Conservation (phyloP, 2,113 vertebrate genomes). For the Regulus satrapa region DNA sequence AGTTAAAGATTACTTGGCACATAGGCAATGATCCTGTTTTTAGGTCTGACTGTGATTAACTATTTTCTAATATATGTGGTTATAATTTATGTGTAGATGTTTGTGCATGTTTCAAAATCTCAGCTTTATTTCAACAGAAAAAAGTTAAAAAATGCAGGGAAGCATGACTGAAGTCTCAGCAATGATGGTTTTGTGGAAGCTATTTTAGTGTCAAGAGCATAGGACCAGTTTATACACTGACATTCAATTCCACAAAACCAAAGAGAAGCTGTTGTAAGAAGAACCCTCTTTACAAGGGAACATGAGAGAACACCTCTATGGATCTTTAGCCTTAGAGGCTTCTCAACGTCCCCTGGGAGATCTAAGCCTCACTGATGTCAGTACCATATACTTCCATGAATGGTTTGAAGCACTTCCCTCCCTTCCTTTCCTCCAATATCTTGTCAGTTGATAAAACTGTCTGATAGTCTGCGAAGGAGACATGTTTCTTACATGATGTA, state of each 20-base stretch:
- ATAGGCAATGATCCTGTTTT: not conserved
- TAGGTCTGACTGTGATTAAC: not conserved
- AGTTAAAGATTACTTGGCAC: not conserved
- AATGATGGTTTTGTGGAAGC: not conserved
- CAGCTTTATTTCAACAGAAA: not conserved
- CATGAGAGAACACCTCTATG: not conserved
- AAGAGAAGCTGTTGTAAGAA: not conserved
- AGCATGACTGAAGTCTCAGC: not conserved
- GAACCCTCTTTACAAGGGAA: not conserved
- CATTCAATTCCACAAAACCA: not conserved
- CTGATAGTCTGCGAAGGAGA: not conserved
- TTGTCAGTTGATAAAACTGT: not conserved
- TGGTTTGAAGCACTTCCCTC: not conserved
- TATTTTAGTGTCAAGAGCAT: not conserved
- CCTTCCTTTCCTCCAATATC: not conserved
- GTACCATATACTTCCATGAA: not conserved
- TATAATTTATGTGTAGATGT: not conserved
- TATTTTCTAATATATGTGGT: constrained; percentile 3
- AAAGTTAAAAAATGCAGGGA: constrained; percentile 3
- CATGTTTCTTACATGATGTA: not conserved
- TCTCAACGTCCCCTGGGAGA: not conserved
- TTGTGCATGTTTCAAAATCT: not conserved
- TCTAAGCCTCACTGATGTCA: not conserved
- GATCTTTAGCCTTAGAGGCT: not conserved
- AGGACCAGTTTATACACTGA: not conserved